Conservation (phyloP, 1,140 invertebrate species). For the Heliconius hewitsoni region DNA sequence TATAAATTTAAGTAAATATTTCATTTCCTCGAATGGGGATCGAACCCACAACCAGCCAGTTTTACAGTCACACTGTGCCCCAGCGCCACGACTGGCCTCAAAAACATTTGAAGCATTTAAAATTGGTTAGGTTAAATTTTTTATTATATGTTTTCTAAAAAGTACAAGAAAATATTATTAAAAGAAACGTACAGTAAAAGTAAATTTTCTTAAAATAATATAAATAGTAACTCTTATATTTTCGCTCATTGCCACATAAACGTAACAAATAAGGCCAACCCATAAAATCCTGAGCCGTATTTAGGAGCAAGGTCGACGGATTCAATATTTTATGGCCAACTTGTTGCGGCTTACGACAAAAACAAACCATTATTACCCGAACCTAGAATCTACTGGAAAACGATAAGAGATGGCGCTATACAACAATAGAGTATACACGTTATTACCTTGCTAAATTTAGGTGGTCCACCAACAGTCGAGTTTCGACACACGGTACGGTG, state of each 20-base stretch:
- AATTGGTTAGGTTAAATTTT: too few relatives aligned
- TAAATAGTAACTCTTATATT: background rate
- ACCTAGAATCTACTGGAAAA: background rate
- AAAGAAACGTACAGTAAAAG: too few relatives aligned
- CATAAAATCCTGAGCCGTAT: slow-evolving; percentile 7
- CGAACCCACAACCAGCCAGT: too few relatives aligned
- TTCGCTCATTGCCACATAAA: background rate
- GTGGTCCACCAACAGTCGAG: slow-evolving; percentile 27
- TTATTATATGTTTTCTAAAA: too few relatives aligned
- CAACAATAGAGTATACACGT: slow-evolving; percentile 34
- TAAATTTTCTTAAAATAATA: too few relatives aligned
- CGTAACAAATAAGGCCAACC: background rate
- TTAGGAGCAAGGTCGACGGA: slow-evolving; percentile 13
- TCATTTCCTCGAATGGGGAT: too few relatives aligned
- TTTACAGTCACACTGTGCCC: too few relatives aligned
- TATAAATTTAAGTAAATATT: too few relatives aligned
- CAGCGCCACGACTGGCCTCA: too few relatives aligned
- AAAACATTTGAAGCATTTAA: too few relatives aligned
- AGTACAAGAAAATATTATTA: too few relatives aligned
- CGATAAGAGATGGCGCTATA: slow-evolving; percentile 60
- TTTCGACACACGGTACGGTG: slow-evolving; percentile 35
- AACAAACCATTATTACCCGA: slow-evolving; percentile 30
- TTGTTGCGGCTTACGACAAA: slow-evolving; percentile 29
- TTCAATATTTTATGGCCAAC: slow-evolving; percentile 24
- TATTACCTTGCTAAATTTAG: slow-evolving; percentile 67